Evolutionary conservation across 2,797 vertebrate species (phyloP), one percentile per base, ranked within the genome.

Genomic region (Chrosomus eos): DNA sequence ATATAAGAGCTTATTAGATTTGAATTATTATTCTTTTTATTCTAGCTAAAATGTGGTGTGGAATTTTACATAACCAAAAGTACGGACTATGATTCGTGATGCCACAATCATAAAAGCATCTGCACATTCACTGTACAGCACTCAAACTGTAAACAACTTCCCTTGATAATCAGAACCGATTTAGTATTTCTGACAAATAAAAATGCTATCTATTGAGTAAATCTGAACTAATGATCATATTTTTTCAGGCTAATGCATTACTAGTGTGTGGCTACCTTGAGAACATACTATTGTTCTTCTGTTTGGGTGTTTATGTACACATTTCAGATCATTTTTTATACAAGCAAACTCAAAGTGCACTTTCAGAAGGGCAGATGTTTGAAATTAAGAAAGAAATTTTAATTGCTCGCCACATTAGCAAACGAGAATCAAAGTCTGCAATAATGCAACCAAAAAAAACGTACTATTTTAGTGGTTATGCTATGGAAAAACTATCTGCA

Each of bases 1-100:
- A 93, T 92, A 92, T 91, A 94, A 93, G 91, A 95, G 94, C 94
- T 95, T 95, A 94, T 93, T 91, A 90, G 89, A 90, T 92, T 90
- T 76, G 77, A 79, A 77, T 91, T 90, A 90, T 70, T 84, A 31
- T 51, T 48, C 4, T 31, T 68, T 43, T 76, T 55, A 70, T 28
- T 70, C 62, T 33, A 76, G 62, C 66, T 79, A 70, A 71, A 62
- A 79, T n/a, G 23, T n/a, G 70, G 33, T 55, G 72, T 75, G 33
- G 62, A 72, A 33, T 31, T n/a, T 75, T 75, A 83, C 45, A 55
- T n/a, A 40, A 67, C 26, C 2, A 38, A 82, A 84, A 75, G 60
- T 48, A 13, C 21, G 21, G 64, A 83, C 23, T 68, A 67, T 77
- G 36, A 48, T 77, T 77, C 60, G 19, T 70, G 76, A 73, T 62